Base-by-base conservation (phyloP, 2,797 vertebrate genomes). In the Ctenochaetus hawaiiensis region DNA sequence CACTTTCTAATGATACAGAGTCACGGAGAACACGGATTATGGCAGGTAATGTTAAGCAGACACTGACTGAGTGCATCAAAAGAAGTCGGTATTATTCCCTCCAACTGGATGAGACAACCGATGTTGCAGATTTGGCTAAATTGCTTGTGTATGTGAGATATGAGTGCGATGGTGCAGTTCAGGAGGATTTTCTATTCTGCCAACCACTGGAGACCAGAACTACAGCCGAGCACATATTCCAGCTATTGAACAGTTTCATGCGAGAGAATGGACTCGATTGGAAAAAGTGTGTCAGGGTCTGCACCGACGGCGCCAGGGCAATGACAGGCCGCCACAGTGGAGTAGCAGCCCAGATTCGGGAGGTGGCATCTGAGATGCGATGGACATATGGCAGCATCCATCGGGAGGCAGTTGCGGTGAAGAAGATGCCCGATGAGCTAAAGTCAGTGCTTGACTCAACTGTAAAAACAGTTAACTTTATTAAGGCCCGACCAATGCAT, bases 181-280 rank as follows among this genome's bases (percentile, higher is more conserved):
- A 60, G 18, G 74, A 85, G 47, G 62, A 75, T 18, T 48, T 65
- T 83, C 59, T 66, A 20, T 81, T 70, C 54, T 75, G 65, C 44
- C 39, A 47, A n/a, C 18, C 77, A 30, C 64, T 81, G 43, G 14
- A 68, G 30, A 78, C 52, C 22, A 65, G 76, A 73, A 76, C 81
- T 53, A 80, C 75, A 67, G 39, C 34, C 2, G 17, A 57, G 18
- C 30, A 41, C 34, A 39, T 41, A 34, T 39, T 57, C 16, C 16
- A 48, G n/a, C 11, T 62, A 0, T 47, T 30, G 62, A 63, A 34
- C 17, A 51, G 41, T 20, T 71, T 34, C 62, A 54, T 23, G 17
- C 13, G 37, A 51, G 52, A 63, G 45, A 37, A 58, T 1, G 23
- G 47, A 11, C 16, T 60, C 0, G 16, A 59, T 4, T 65, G 52